phyloP scores from a whole-genome alignment of 1,140 invertebrate species.

The Oryctes rhinoceros region DNA sequence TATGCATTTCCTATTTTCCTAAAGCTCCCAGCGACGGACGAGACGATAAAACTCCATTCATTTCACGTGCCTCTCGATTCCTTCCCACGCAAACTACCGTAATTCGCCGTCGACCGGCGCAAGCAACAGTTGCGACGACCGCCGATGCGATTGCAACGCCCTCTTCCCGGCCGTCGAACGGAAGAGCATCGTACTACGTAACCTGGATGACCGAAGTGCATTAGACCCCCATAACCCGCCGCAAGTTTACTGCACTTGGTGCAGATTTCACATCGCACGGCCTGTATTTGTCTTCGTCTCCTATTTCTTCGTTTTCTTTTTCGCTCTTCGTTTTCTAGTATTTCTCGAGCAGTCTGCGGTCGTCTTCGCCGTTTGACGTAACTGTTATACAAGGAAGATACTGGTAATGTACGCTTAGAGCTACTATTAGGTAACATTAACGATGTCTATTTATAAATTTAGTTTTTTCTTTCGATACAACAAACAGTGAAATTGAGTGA shows the following conservation, averaged over 20 bases:
- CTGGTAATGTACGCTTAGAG: neutral
- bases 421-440: neutral
- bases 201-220: conserved; percentile 43
- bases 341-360: neutral
- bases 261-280: neutral
- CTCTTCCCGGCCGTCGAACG: conserved; percentile 42
- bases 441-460: too few species aligned
- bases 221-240: conserved; percentile 48
- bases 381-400: neutral
- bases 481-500: too few species aligned
- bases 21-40: neutral
- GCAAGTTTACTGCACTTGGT: conserved; percentile 39
- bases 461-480: too few species aligned
- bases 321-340: conserved; percentile 17
- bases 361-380: neutral
- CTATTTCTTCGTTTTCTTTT: conserved; percentile 4
- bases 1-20: neutral
- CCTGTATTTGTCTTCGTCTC: neutral
- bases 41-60: conserved; percentile 31
- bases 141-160: conserved; percentile 6
- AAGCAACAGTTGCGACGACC: conserved; percentile 4
- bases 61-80: neutral
- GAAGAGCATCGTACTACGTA: conserved; percentile 46
- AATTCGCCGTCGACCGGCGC: conserved; percentile 20
- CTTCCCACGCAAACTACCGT: conserved; percentile 48